These are phyloP conservation scores for Phytoseiulus persimilis DNA, from an alignment of 2,888 invertebrate genomes.

Conservation along the genomic window DNA sequence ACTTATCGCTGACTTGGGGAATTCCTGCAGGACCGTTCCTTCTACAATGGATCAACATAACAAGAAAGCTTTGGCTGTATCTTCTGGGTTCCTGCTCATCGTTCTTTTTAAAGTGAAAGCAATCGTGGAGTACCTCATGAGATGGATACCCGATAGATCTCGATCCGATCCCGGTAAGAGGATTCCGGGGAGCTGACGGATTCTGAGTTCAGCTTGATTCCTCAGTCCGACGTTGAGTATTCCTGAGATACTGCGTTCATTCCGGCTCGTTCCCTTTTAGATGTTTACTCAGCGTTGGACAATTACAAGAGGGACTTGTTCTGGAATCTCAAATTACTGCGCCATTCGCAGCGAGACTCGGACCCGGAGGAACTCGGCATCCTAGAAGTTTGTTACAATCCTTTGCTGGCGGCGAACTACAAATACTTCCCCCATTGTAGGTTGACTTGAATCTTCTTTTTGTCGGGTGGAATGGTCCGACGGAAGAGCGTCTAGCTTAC, in stretches of 20 bases:
- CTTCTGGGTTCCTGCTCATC: not conserved
- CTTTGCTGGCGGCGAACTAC: not conserved
- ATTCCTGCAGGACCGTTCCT: not conserved
- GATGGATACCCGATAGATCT: not conserved
- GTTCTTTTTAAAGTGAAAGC: not conserved
- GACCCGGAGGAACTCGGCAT: slow-evolving; percentile 6
- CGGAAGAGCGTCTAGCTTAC: too few relatives aligned
- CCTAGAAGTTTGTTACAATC: not conserved
- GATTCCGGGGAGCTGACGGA: not conserved
- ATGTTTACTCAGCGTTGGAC: slow-evolving; percentile 9
- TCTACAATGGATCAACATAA: not conserved
- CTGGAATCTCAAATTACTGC: slow-evolving; percentile 18
- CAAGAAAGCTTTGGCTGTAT: not conserved
- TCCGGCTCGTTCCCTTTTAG: not conserved
- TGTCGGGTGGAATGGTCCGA: too few relatives aligned
- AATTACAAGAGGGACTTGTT: slow-evolving; percentile 12
- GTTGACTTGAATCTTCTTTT: not conserved
- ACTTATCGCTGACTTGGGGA: not conserved
- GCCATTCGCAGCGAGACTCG: not conserved
- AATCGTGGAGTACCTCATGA: not conserved
- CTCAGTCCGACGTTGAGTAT: not conserved
- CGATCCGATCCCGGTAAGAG: not conserved
- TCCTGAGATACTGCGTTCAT: too few relatives aligned
- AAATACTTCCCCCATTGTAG: slow-evolving; percentile 21
- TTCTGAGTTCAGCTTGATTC: not conserved